Percentiles rank a stretch among this genome's conserved stretches.
Conservation (phyloP, 2,113 vertebrate species). For the Odocoileus hemionus region DNA sequence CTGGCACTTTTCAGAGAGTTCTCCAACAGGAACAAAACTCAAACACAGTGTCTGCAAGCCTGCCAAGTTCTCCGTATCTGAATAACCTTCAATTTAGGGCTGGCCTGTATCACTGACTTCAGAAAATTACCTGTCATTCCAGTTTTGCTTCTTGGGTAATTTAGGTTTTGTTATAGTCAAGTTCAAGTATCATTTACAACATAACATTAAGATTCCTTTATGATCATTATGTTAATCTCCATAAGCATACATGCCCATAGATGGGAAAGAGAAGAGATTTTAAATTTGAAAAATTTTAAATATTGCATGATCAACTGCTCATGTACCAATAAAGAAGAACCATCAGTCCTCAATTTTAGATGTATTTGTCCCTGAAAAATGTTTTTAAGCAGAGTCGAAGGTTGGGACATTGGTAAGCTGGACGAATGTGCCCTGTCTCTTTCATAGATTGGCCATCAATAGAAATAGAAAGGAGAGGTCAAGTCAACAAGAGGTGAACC, state of each 20-base stretch:
- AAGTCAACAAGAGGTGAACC: not conserved
- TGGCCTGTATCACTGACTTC: slow-evolving; percentile 12
- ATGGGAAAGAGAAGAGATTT: not conserved
- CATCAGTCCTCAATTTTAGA: not conserved
- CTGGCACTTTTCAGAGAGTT: slow-evolving; percentile 61
- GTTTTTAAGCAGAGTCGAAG: not conserved
- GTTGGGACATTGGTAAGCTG: not conserved
- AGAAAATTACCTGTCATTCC: slow-evolving; percentile 63
- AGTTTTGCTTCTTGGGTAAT: slow-evolving; percentile 48
- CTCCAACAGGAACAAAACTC: slow-evolving; percentile 56
- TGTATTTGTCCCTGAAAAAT: not conserved
- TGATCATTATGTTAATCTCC: slow-evolving; percentile 21
- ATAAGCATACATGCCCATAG: not conserved
- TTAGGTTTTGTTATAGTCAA: slow-evolving; percentile 50
- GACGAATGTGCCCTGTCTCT: not conserved
- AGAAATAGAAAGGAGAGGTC: slow-evolving; percentile 12
- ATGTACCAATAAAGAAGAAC: not conserved
- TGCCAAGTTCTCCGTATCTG: slow-evolving; percentile 51
- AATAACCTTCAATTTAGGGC: slow-evolving; percentile 65
- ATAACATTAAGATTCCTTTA: slow-evolving; percentile 34
- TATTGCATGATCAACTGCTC: not conserved
- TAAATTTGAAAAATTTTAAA: not conserved
- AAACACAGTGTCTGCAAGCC: slow-evolving; percentile 50
- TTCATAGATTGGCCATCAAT: slow-evolving; percentile 13
- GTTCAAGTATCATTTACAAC: slow-evolving; percentile 54